Evolutionary conservation across 30 jellyfish, hydroid and myxozoan genomes (phyloP), one percentile per base, ranked within the genome.

Genomic region (Sanderia malayensis): DNA sequence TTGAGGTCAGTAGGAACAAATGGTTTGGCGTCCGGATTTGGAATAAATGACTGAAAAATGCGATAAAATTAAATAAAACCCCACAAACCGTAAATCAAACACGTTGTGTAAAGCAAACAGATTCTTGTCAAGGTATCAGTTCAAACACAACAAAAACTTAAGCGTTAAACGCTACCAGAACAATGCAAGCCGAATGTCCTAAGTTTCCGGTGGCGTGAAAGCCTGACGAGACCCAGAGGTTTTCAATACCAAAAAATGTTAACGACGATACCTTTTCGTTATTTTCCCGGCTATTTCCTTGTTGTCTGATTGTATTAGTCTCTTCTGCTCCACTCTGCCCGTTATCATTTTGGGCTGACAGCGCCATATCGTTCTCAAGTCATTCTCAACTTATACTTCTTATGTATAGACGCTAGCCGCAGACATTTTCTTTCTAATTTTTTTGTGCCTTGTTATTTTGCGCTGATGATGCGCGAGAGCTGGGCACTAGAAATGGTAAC

Each of bases 1-100:
- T 82, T 25, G 30, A 57, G 22, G 23, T 60, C 62, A 44, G 80
- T 41, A 22, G 95, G 95, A 61, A 71, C 34, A 63, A 82, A 82
- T 30, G 95, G 92, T 60, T 82, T 82, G 0, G 95, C 95, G 30
- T 72, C 95, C 0, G 95, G 95, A 73, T 82, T 82, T 19, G 95
- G 95, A 26, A 57, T 46, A 4, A 82, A 82, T 17, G 41, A 83
- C 95, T 82, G 30, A 17, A 60, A 60, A 26, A 41, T 41, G 21
- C 47, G 44, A 37, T 4, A n/a, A 6, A 41, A 8, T 41, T 15
- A 41, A 15, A 41, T 41, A 63, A 21, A 52, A 32, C 29, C 29
- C 30, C 75, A 63, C 20, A 17, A 55, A 27, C 26, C 20, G 30
- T 18, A 34, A 7, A 63, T 27, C 34, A n/a, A 31, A 63, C 18